Evolutionary conservation across 35 echinoderm and acorn worm species (phyloP), one percentile per base, ranked within the genome.

Genomic region (Apostichopus parvimensis): DNA sequence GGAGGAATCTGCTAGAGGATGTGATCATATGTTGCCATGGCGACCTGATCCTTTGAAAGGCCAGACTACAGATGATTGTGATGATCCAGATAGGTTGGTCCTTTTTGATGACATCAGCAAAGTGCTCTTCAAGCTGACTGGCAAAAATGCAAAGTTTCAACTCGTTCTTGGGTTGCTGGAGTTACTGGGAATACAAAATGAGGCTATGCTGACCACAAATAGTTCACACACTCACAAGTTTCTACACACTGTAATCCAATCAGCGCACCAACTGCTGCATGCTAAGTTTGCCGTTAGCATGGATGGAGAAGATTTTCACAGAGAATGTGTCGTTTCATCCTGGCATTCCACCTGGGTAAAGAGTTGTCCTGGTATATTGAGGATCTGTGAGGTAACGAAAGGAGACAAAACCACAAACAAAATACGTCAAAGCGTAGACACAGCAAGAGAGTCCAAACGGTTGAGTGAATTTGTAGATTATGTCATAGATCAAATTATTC

Each of bases 71-170:
- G 97, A 99, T 56, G 95, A 99, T 75, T 99, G 97, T 93, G 97
- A 99, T 62, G 97, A 99, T 94, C 97, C 97, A 5, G 97, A 99
- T 14, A 85, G 97, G 5, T 89, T 99, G 86, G 97, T 99, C 10
- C 66, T 99, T 9, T 96, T 99, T 88, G 97, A 99, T 86, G 97
- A 99, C 77, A 94, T 99, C 87, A 94, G 95, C 90, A 73, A 87
- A 58, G 88, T 93, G 45, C 91, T 99, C 9, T 96, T 95, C 83
- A 95, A 89, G 59, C 80, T 98, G 18, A 93, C 52, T 34, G 53
- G 88, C 1, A 9, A 24, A 66, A 89, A 93, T 54, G 18, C 84
- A 5, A 94, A 96, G 21, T 96, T 87, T 82, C 61, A 87, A 10
- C 87, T 99, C 11, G 58, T 99, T 70, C 80, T 94, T 15, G 52